A percentile compares a stretch with the other conserved stretches of the same genome.
These are phyloP conservation scores for Aphelocoma coerulescens DNA, from an alignment of 2,113 vertebrate species.

Conservation along the genomic window DNA sequence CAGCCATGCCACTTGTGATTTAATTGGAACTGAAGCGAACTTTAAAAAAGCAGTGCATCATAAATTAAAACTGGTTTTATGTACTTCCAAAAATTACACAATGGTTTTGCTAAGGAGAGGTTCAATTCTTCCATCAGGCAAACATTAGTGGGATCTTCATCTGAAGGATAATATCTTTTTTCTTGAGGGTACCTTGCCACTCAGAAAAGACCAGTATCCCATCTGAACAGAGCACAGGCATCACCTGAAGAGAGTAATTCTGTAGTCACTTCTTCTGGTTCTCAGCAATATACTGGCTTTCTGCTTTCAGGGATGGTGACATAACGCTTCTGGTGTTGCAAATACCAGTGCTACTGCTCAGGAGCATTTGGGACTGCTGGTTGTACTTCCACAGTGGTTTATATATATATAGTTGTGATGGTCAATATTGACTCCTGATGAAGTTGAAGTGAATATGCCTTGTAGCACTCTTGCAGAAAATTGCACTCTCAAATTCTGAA, in stretches of 20 bases:
- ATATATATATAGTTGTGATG: background rate
- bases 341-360: background rate
- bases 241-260: background rate
- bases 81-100: background rate
- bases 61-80: background rate
- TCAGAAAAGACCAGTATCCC: background rate
- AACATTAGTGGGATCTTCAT: background rate
- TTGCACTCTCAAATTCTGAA: background rate
- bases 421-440: background rate
- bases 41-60: background rate
- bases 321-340: background rate
- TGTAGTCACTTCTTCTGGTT: background rate
- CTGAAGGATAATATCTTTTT: background rate
- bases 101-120: background rate
- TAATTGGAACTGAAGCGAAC: background rate
- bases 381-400: background rate
- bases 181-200: background rate
- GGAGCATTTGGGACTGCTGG: background rate
- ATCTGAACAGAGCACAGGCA: background rate
- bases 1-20: conserved; percentile 17
- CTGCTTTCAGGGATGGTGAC: background rate
- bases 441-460: background rate
- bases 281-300: background rate
- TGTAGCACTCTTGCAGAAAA: background rate
- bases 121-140: background rate